Evolutionary conservation across 2,888 invertebrate species (phyloP).

Genomic region (Parascotia fuliginaria): DNA sequence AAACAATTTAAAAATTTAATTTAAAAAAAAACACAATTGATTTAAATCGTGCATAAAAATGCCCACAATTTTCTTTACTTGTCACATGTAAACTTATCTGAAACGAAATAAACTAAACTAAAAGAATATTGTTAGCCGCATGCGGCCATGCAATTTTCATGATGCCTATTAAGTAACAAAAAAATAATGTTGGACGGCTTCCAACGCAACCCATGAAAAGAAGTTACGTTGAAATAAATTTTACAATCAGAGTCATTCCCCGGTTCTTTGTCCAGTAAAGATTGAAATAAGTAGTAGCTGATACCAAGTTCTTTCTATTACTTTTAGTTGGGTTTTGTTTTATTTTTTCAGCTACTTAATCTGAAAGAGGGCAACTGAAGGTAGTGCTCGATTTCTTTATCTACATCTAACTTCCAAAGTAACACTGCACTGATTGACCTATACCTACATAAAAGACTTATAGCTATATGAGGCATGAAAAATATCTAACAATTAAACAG

Average conservation of each 20-base stretch:
- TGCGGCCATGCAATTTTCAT: slow-evolving; percentile 23
- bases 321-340: neutral
- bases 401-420: too few species aligned
- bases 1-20: too few species aligned
- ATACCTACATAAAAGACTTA: too few species aligned
- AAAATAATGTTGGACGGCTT: slow-evolving; percentile 45
- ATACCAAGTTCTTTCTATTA: neutral
- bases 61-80: too few species aligned
- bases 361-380: too few species aligned
- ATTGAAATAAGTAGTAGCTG: slow-evolving; percentile 12
- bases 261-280: slow-evolving; percentile 39
- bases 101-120: neutral
- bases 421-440: too few species aligned
- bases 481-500: too few species aligned
- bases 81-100: too few species aligned
- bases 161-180: slow-evolving; percentile 40
- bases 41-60: too few species aligned
- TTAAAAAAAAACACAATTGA: too few species aligned
- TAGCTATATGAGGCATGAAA: too few species aligned
- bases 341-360: neutral
- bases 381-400: too few species aligned
- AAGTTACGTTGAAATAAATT: slow-evolving; percentile 42
- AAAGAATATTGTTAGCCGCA: slow-evolving; percentile 10
- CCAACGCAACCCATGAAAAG: slow-evolving; percentile 47
- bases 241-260: slow-evolving; percentile 48